Conservation (phyloP, 2,113 vertebrate species). For the Corythoichthys haematopterus region DNA sequence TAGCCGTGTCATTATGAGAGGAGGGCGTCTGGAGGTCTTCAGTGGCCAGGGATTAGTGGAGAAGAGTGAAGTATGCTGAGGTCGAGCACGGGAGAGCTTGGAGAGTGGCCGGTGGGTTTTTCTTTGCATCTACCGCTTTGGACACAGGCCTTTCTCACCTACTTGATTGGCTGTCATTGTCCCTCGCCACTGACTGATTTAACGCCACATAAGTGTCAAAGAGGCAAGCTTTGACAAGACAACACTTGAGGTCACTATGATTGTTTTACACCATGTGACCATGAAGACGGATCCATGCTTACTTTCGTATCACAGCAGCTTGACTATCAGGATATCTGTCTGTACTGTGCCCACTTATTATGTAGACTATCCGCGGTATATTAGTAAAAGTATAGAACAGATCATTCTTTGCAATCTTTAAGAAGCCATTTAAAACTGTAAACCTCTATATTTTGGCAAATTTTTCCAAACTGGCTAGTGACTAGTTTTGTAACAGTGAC, state of each 20-base stretch:
- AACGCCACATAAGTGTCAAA: constrained; percentile 34
- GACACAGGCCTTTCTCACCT: constrained; percentile 38
- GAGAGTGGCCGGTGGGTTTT: constrained; percentile 38
- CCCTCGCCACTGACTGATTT: constrained; percentile 45
- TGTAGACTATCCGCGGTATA: not conserved
- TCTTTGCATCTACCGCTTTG: constrained; percentile 25
- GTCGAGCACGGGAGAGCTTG: constrained; percentile 26
- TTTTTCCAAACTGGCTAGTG: too few relatives aligned
- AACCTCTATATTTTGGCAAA: too few relatives aligned
- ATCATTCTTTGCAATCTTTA: too few relatives aligned
- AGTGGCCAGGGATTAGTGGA: constrained; percentile 64
- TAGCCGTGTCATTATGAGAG: constrained; percentile 75
- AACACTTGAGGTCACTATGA: constrained; percentile 34
- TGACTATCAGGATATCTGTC: not conserved
- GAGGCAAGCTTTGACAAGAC: constrained; percentile 28
- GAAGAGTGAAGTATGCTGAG: constrained; percentile 32
- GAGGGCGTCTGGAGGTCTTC: constrained; percentile 75
- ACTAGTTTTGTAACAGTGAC: too few relatives aligned
- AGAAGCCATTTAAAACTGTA: too few relatives aligned
- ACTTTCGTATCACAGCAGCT: not conserved
- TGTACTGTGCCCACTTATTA: not conserved
- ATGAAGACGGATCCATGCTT: constrained; percentile 22
- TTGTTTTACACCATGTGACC: constrained; percentile 46
- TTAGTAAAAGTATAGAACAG: not conserved
- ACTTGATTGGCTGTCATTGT: constrained; percentile 43